Conservation (phyloP, 1,140 invertebrate species). For the Listronotus oregonensis region DNA sequence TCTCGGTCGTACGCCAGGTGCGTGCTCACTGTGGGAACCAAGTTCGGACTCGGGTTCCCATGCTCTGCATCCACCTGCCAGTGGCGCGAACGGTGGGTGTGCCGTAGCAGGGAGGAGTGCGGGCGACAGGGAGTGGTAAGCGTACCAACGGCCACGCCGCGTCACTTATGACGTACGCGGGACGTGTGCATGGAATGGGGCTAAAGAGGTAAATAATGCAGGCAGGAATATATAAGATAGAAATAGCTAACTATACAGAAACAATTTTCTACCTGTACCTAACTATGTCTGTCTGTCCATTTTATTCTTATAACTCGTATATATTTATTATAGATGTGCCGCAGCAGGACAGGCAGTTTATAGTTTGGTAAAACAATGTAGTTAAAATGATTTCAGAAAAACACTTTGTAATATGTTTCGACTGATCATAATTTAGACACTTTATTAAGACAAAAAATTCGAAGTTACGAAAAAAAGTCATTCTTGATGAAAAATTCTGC, state of each 20-base stretch:
- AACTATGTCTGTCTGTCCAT: background rate
- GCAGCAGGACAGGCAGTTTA: too few relatives aligned
- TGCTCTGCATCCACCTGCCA: constrained; percentile 34
- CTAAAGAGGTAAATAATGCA: too few relatives aligned
- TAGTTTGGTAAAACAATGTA: too few relatives aligned
- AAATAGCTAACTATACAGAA: background rate
- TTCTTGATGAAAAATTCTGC: too few relatives aligned
- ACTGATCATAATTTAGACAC: too few relatives aligned
- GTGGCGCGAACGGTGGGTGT: constrained; percentile 3
- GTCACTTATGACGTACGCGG: constrained; percentile 19
- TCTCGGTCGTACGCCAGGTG: constrained; percentile 38
- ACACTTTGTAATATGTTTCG: too few relatives aligned
- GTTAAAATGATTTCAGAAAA: too few relatives aligned
- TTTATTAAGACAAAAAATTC: too few relatives aligned
- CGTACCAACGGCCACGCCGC: constrained; percentile 3
- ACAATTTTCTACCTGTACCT: constrained; percentile 1
- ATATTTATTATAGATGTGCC: too few relatives aligned
- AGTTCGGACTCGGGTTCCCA: constrained; percentile 32
- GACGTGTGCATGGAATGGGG: constrained; percentile 23
- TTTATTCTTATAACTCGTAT: too few relatives aligned
- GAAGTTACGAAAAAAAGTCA: too few relatives aligned
- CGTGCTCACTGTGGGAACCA: constrained; percentile 38
- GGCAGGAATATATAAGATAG: constrained; percentile 8
- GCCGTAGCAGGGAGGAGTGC: background rate
- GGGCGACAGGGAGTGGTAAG: background rate